Evolutionary conservation across 2,113 vertebrate species (phyloP), one percentile per base, ranked within the genome.

Genomic region (Clarias batrachus): DNA sequence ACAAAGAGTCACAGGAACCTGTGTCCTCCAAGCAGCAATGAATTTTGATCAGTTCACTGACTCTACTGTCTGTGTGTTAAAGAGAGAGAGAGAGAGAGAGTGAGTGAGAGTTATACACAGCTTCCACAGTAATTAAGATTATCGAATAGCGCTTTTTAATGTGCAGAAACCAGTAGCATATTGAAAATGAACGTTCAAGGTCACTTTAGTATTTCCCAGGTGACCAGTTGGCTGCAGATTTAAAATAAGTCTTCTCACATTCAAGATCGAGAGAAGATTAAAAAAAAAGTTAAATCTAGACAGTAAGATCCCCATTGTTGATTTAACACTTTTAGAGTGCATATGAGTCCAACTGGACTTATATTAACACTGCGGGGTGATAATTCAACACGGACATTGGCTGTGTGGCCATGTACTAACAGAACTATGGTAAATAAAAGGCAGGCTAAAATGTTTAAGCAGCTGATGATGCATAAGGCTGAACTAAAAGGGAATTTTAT

Each of bases 11-110:
- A 84, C 82, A 89, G 66, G 87, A 92, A 82, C 85, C 83, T 56
- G 57, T 88, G 77, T 85, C 85, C 87, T 87, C 79, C 70, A 62
- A 88, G 83, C 52, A 78, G 82, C 85, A 86, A 89, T 90, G 86
- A 87, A 88, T 85, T 82, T 79, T 83, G 57, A 25, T 59, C 86
- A 63, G 86, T 90, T 88, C 79, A 66, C 71, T 77, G 63, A 33
- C 70, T 68, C 30, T 65, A 82, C 27, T 57, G 57, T 59, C 23
- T 25, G 25, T 78, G 81, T 86, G 84, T 30, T 33, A 81, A 74
- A 73, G 66, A 23, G 60, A 63, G 63, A 41, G 70, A 23, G 60
- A 63, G 63, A 41, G 70, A 25, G 48, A 48, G 48, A 48, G 48
- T 0, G 41, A 48, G 48, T 6, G 48, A 82, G 54, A 73, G 30